phyloP scores from a whole-genome alignment of 2,888 invertebrate species.

The Terebella lapidaria region DNA sequence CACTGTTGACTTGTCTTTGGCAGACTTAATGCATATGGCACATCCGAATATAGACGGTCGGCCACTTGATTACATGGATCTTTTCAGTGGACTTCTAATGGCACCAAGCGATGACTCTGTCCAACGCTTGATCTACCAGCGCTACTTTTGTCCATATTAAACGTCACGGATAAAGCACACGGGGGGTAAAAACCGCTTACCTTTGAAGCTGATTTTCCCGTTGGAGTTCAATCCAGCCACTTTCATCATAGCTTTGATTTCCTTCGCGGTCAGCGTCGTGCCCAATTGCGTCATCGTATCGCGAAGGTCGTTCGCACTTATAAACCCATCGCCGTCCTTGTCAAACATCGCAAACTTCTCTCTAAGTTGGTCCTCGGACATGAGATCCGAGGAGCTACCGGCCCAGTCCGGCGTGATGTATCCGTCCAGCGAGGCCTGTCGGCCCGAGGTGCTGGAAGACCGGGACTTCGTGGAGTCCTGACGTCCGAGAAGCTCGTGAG shows the following conservation, averaged over 20 bases:
- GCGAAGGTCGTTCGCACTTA: not conserved
- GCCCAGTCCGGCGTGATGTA: too few species aligned
- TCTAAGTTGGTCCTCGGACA: not conserved
- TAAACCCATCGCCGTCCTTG: not conserved
- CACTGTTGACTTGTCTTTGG: too few species aligned
- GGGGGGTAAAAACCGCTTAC: not conserved
- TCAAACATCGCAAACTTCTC: not conserved
- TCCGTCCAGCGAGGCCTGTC: too few species aligned
- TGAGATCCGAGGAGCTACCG: not conserved
- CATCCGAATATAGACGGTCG: too few species aligned
- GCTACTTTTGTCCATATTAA: too few species aligned
- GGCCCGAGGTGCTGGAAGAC: not conserved
- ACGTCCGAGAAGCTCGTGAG: not conserved
- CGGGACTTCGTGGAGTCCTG: not conserved
- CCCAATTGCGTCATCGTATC: not conserved
- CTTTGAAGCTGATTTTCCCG: not conserved
- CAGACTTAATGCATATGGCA: too few species aligned
- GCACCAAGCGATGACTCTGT: too few species aligned
- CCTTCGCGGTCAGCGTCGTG: not conserved
- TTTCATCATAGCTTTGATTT: not conserved
- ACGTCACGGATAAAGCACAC: too few species aligned
- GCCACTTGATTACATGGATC: too few species aligned
- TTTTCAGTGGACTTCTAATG: too few species aligned
- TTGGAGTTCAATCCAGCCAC: not conserved
- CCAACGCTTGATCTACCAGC: too few species aligned